Conservation (phyloP, 2,888 invertebrate species). For the Ethmia dodecea region DNA sequence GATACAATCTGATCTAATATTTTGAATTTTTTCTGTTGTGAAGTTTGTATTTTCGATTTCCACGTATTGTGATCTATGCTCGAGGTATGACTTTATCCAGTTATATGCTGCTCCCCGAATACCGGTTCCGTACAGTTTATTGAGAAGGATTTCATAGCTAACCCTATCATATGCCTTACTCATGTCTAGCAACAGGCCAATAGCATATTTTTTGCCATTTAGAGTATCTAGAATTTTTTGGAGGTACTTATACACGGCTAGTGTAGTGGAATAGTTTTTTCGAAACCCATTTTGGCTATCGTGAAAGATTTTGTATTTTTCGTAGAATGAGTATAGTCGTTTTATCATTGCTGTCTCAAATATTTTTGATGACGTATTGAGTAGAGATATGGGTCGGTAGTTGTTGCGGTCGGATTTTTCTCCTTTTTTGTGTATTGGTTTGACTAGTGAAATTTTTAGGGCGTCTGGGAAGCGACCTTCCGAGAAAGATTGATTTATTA, state of each 20-base stretch:
- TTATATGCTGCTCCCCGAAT: conserved; percentile 13
- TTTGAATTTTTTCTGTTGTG: neutral
- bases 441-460: conserved; percentile 11
- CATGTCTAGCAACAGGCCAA: conserved; percentile 11
- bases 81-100: conserved; percentile 16
- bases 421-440: conserved; percentile 14
- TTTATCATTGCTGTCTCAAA: conserved; percentile 13
- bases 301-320: conserved; percentile 12
- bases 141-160: neutral
- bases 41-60: conserved; percentile 8
- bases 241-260: conserved; percentile 7
- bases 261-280: conserved; percentile 5
- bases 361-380: conserved; percentile 10
- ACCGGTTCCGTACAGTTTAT: conserved; percentile 6
- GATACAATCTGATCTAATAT: neutral
- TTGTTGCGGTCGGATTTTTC: conserved; percentile 6
- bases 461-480: conserved; percentile 11
- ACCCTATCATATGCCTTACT: conserved; percentile 12
- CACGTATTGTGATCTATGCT: conserved; percentile 11
- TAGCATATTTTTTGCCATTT: conserved; percentile 8
- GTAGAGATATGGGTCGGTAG: conserved; percentile 13
- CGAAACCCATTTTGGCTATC: conserved; percentile 11
- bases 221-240: conserved; percentile 4
- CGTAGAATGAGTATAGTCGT: conserved; percentile 6
- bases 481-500: conserved; percentile 14